A percentile compares a stretch with the other conserved stretches of the same genome.
Conservation (phyloP, 2,888 invertebrate species). For the Agriotes lineatus region DNA sequence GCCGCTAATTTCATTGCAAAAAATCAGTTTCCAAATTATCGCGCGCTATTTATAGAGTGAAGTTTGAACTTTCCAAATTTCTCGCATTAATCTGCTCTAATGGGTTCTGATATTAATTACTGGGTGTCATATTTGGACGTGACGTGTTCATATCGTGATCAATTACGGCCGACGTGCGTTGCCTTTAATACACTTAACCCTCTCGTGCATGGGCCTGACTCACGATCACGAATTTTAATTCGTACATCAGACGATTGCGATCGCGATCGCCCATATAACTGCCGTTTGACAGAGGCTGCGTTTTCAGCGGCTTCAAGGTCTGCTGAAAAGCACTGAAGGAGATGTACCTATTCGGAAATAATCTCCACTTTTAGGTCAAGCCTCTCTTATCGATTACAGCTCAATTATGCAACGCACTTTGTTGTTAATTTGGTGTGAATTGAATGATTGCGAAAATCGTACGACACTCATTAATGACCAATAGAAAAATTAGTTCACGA, state of each 20-base stretch:
- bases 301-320: too few species aligned
- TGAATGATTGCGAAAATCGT: too few species aligned
- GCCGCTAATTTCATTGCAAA: not conserved
- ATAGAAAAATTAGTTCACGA: too few species aligned
- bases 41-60: not conserved
- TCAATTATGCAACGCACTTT: too few species aligned
- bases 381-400: too few species aligned
- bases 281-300: too few species aligned
- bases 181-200: conserved; percentile 50
- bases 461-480: too few species aligned
- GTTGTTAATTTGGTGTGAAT: too few species aligned
- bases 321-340: too few species aligned
- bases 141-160: conserved; percentile 48
- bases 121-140: conserved; percentile 40
- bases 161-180: conserved; percentile 48
- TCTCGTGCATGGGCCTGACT: conserved; percentile 49
- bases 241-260: conserved; percentile 32
- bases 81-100: conserved; percentile 17
- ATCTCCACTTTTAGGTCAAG: too few species aligned
- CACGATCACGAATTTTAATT: conserved; percentile 49
- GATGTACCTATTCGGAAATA: too few species aligned
- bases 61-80: conserved; percentile 17
- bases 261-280: conserved; percentile 38
- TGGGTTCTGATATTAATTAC: conserved; percentile 24
- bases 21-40: conserved; percentile 5